Evolutionary conservation across 2,113 vertebrate genomes (phyloP), one percentile per base, ranked within the genome.

Genomic region (Corapipo altera): DNA sequence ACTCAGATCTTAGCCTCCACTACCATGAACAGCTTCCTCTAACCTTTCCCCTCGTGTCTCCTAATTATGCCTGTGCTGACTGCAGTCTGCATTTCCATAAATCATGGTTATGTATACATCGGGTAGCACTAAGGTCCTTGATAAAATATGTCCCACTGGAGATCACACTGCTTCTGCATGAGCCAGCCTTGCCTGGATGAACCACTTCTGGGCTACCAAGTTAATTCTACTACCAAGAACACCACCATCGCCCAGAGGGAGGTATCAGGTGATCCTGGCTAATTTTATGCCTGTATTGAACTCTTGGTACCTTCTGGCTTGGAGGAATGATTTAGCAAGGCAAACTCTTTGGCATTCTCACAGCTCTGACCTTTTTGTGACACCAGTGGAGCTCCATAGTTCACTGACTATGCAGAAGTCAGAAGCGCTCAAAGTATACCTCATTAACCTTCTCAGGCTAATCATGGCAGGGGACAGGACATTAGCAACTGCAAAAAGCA

Each of bases 361-460:
- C 70, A 91, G 46, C 74, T 87, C 62, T 94, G 86, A 92, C 75
- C 70, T 93, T 95, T 92, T 73, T 83, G 32, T 90, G 73, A 78
- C 76, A 94, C 44, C 59, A 86, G 6, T 69, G 37, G 69, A 94
- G n/a, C 93, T 78, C 77, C 58, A 66, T 71, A 83, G 92, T 88
- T 95, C 87, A 59, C 48, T 88, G 81, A 75, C 69, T 88, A 52
- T 89, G 86, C 69, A 90, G 72, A 94, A 93, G 61, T 77, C 85
- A 96, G 78, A 94, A 89, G n/a, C 24, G 41, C 85, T 96, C 86
- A 75, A 91, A 94, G 59, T 91, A 85, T 83, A 93, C 73, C 94
- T 97, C 97, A 95, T 98, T 97, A 97, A 97, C 95, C 95, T 96
- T 94, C 91, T 96, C 89, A 88, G 89, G 78, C 89, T 98, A 97